Evolutionary conservation across 2,888 invertebrate species (phyloP).

Genomic region (Macropis europaea): DNA sequence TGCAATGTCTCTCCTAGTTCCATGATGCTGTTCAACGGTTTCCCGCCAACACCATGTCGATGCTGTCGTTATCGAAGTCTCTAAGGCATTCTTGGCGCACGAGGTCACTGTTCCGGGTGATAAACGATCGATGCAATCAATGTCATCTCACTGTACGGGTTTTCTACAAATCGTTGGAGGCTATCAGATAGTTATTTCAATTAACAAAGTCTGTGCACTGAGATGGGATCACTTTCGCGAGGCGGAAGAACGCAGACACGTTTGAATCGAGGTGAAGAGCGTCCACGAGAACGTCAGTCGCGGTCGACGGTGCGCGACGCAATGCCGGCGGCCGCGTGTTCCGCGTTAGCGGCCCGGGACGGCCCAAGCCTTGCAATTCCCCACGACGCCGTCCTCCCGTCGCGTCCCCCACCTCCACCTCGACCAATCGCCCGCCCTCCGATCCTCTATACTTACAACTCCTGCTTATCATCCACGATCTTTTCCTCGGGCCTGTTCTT

Average conservation of each 20-base stretch:
- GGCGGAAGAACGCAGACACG: too few relatives aligned
- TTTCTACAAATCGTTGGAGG: too few relatives aligned
- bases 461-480: too few relatives aligned
- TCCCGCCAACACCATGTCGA: conserved; percentile 18
- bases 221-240: conserved; percentile 7
- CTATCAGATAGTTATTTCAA: too few relatives aligned
- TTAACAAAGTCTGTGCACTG: too few relatives aligned
- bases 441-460: conserved; percentile 23
- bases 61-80: not conserved
- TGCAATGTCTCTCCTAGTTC: conserved; percentile 8
- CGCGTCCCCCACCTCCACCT: conserved; percentile 36
- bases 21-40: not conserved
- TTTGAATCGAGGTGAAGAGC: not conserved
- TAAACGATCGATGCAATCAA: too few relatives aligned
- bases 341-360: conserved; percentile 75
- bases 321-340: conserved; percentile 77
- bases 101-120: too few relatives aligned
- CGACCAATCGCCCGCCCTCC: conserved; percentile 46
- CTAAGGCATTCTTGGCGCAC: too few relatives aligned
- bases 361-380: conserved; percentile 68
- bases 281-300: conserved; percentile 72
- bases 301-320: conserved; percentile 79
- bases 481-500: conserved; percentile 3
- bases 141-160: too few relatives aligned
- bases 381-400: conserved; percentile 42